Conservation (phyloP, 92 coral and sea anemone species). For the Hydrozoanthus gracilis region DNA sequence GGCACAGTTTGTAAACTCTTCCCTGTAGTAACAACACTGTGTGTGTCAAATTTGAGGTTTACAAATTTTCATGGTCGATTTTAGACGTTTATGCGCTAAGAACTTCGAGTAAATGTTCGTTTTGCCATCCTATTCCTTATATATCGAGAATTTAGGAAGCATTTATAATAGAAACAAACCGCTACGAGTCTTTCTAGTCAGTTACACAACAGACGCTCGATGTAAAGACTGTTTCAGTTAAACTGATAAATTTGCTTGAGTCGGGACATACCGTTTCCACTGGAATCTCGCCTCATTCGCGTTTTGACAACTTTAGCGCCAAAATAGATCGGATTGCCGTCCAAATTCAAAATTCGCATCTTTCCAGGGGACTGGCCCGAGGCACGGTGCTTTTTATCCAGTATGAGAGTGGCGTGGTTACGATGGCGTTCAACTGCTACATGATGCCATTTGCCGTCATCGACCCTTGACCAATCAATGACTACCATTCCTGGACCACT, state of each 20-base stretch:
- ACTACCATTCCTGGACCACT: conserved; percentile 93
- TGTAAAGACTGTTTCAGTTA: too few relatives aligned
- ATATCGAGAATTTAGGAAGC: too few relatives aligned
- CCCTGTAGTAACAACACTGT: background rate
- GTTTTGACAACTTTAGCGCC: conserved; percentile 83
- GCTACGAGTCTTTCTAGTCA: background rate
- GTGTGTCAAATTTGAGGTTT: too few relatives aligned
- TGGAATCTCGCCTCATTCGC: conserved; percentile 57
- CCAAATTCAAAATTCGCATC: conserved; percentile 93
- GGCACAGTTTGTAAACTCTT: background rate
- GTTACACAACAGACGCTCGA: background rate
- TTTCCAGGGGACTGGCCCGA: conserved; percentile 92
- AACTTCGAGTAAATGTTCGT: background rate
- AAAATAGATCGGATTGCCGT: conserved; percentile 85
- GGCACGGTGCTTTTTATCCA: conserved; percentile 87
- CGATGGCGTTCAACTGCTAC: conserved; percentile 91
- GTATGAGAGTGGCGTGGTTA: conserved; percentile 91
- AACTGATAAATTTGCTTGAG: too few relatives aligned
- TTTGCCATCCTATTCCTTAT: too few relatives aligned
- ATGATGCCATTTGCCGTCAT: conserved; percentile 97
- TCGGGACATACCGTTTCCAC: conserved; percentile 33
- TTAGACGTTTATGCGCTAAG: background rate
- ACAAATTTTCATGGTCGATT: too few relatives aligned
- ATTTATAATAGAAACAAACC: background rate
- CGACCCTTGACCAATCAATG: conserved; percentile 85